Evolutionary conservation across 2,888 invertebrate species (phyloP).

Genomic region (Apoda limacodes): DNA sequence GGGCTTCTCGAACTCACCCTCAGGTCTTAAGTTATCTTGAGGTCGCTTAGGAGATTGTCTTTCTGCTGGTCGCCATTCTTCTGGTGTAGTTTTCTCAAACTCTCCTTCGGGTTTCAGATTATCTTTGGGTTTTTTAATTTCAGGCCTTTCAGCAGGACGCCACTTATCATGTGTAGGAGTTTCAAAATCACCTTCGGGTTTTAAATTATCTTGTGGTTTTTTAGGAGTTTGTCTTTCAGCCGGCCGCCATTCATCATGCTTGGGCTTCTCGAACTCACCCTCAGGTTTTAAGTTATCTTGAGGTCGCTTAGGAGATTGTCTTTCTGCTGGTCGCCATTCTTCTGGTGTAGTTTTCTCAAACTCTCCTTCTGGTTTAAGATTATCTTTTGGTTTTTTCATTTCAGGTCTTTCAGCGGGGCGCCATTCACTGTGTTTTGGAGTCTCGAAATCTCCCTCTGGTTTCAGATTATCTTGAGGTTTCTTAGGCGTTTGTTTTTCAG

Average conservation of each 20-base stretch:
- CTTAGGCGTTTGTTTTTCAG: conserved; percentile 51
- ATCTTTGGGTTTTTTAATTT: conserved; percentile 65
- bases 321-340: conserved; percentile 51
- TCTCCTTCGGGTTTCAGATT: conserved; percentile 71
- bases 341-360: conserved; percentile 60
- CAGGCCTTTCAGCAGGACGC: conserved; percentile 56
- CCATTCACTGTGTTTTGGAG: conserved; percentile 33
- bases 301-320: conserved; percentile 33
- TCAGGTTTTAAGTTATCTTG: conserved; percentile 45
- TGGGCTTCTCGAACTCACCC: conserved; percentile 58
- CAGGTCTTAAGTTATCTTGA: conserved; percentile 62
- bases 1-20: conserved; percentile 69
- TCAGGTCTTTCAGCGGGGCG: conserved; percentile 47
- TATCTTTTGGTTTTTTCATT: conserved; percentile 51
- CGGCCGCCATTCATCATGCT: conserved; percentile 22
- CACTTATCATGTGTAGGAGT: conserved; percentile 40
- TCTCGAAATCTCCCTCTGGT: conserved; percentile 64
- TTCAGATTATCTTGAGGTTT: conserved; percentile 51
- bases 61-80: conserved; percentile 44
- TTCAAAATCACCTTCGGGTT: conserved; percentile 36
- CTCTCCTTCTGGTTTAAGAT: conserved; percentile 66
- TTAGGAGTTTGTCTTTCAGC: conserved; percentile 15
- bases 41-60: conserved; percentile 36
- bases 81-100: conserved; percentile 42
- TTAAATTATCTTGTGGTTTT: conserved; percentile 35